phyloP scores from a whole-genome alignment of 64 coral and sea anemone species.

The Anthopleura sola region DNA sequence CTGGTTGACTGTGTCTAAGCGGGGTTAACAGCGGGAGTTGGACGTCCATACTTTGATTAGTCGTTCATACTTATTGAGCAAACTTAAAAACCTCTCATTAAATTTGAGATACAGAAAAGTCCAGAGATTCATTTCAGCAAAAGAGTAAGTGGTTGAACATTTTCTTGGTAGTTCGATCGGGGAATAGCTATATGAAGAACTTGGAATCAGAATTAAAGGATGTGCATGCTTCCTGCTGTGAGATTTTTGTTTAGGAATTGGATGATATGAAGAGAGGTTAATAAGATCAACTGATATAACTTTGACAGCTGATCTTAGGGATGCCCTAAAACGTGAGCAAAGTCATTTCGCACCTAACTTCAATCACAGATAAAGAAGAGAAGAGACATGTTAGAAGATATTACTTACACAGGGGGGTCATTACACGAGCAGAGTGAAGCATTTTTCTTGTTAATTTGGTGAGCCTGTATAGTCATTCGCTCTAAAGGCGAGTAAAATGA shows the following conservation, averaged over 20 bases:
- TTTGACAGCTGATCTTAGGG: neutral
- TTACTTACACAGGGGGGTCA: neutral
- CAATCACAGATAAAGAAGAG: neutral
- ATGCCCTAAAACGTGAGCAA: neutral
- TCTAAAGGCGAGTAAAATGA: too few species aligned
- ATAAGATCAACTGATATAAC: neutral
- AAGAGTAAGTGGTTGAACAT: too few species aligned
- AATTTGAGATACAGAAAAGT: too few species aligned
- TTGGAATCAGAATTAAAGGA: neutral
- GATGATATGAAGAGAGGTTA: neutral
- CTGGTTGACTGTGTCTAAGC: neutral
- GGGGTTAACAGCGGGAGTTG: neutral
- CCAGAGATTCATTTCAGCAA: too few species aligned
- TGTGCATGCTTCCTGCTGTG: neutral
- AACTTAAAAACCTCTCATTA: too few species aligned
- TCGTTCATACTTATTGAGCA: too few species aligned
- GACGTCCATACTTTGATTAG: neutral
- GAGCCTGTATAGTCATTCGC: too few species aligned
- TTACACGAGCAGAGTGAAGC: too few species aligned
- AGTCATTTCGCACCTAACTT: neutral
- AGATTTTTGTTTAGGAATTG: neutral
- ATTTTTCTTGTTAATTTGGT: too few species aligned
- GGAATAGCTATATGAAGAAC: too few species aligned
- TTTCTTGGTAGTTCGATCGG: too few species aligned
- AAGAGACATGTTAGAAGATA: neutral